These are phyloP conservation scores for Phallusia fumigata DNA, from an alignment of 23 tunicate genomes.

Conservation along the genomic window DNA sequence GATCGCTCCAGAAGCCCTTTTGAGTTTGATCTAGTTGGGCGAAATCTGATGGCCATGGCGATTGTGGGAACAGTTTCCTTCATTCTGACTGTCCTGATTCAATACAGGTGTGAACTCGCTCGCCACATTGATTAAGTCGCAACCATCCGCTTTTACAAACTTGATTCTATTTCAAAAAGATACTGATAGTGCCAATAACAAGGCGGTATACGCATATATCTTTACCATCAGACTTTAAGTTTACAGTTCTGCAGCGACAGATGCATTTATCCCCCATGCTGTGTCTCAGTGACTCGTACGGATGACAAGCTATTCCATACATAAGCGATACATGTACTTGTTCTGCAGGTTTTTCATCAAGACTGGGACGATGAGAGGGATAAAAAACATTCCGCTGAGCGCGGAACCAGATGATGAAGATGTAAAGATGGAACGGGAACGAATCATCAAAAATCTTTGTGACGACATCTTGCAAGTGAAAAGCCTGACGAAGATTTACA, in stretches of 20 bases:
- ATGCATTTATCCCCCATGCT: no score
- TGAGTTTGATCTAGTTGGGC: constrained; percentile 3
- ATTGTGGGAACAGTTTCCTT: constrained; percentile 3
- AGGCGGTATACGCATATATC: no score
- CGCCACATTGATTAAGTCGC: no score
- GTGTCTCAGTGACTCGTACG: no score
- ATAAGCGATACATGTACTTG: not conserved
- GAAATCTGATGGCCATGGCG: constrained; percentile 15
- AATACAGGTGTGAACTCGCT: constrained; percentile 8
- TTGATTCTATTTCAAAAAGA: no score
- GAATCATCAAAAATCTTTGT: constrained; percentile 18
- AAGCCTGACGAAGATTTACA: constrained; percentile 74
- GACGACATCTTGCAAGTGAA: constrained; percentile 62
- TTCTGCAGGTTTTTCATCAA: constrained; percentile 57
- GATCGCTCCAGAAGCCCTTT: constrained; percentile 8
- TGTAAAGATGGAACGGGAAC: constrained; percentile 54
- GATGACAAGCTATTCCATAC: no score
- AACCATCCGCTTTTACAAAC: no score
- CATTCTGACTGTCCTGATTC: constrained; percentile 18
- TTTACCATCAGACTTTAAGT: no score
- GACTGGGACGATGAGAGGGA: constrained; percentile 1
- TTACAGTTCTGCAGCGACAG: no score
- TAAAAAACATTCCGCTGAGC: constrained; percentile 8
- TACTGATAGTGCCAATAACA: no score
- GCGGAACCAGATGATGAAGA: constrained; percentile 42